Conservation (phyloP, 1,140 invertebrate species). For the Zaprionus camerounensis region DNA sequence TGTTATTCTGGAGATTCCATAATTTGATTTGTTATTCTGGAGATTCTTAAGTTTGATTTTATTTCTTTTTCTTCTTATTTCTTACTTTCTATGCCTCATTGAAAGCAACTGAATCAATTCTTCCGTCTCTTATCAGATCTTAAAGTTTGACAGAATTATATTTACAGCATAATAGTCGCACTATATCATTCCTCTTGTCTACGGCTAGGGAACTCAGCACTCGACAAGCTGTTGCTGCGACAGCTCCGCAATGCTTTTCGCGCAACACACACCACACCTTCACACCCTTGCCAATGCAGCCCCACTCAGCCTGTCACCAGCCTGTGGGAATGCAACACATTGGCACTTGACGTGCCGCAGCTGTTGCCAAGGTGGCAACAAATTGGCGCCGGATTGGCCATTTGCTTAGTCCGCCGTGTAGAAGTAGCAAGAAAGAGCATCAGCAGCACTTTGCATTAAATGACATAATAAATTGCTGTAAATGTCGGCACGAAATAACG, state of each 20-base stretch:
- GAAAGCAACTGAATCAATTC: no score
- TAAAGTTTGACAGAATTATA: neutral
- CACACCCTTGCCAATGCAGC: no score
- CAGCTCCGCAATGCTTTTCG: neutral
- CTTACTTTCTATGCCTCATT: no score
- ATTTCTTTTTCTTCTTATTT: no score
- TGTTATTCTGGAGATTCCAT: no score
- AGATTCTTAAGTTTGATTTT: no score
- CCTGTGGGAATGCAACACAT: slow-evolving; percentile 39
- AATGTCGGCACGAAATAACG: slow-evolving; percentile 61
- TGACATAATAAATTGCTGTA: slow-evolving; percentile 77
- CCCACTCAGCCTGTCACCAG: neutral
- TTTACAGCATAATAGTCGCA: neutral
- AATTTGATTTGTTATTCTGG: no score
- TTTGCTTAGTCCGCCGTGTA: slow-evolving; percentile 11
- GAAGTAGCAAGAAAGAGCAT: neutral
- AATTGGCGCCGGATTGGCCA: slow-evolving; percentile 36
- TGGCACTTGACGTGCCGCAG: slow-evolving; percentile 35
- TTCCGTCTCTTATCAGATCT: neutral
- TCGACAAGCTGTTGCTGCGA: neutral
- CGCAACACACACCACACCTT: neutral
- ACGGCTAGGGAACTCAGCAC: neutral
- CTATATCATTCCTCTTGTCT: neutral
- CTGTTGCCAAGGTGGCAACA: slow-evolving; percentile 42
- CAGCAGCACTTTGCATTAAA: slow-evolving; percentile 52